Base-by-base conservation (phyloP, 2,113 vertebrate species). In the Paramormyrops kingsleyae region DNA sequence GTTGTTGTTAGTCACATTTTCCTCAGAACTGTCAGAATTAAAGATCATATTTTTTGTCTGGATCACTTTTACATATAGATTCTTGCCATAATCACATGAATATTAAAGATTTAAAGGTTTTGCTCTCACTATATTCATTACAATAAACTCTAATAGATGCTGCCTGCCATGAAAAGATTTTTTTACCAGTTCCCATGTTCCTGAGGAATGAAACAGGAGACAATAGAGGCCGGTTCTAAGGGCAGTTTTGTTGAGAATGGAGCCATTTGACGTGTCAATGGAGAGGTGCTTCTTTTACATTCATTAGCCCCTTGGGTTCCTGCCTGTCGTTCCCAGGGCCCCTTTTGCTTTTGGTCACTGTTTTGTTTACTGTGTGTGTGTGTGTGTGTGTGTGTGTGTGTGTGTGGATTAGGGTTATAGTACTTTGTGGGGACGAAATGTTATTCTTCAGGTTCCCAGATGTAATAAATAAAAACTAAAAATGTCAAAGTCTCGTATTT, bases 231-330 rank as follows among this genome's bases (percentile, higher is more conserved):
- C 96, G 96, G 97, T 97, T 97, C 96, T 97, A 97, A 97, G 97
- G 95, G 97, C 96, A 96, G 96, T 97, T 98, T 96, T 96, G 96
- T 97, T 94, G 96, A 95, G 96, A 97, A 97, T 97, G 96, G 97
- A 96, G 96, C 96, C 96, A 96, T 97, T 97, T 98, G 97, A 97
- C 97, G 97, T 97, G 97, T 97, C 96, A 96, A 96, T 97, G 97
- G 96, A 96, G 95, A 97, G 96, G 97, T 97, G 97, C 96, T 98
- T 98, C 97, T 97, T 97, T 97, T 97, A 97, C 98, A 98, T 98
- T 99, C 97, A 99, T 99, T 98, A 98, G 97, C 97, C 97, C 97
- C 96, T 97, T 95, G 96, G 95, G 94, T 94, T 96, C 95, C 96
- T 95, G 95, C 88, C 19, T 74, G 70, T 80, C 95, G 94, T 94